Evolutionary conservation across 1,140 invertebrate genomes (phyloP).

Genomic region (Aphis craccivora): DNA sequence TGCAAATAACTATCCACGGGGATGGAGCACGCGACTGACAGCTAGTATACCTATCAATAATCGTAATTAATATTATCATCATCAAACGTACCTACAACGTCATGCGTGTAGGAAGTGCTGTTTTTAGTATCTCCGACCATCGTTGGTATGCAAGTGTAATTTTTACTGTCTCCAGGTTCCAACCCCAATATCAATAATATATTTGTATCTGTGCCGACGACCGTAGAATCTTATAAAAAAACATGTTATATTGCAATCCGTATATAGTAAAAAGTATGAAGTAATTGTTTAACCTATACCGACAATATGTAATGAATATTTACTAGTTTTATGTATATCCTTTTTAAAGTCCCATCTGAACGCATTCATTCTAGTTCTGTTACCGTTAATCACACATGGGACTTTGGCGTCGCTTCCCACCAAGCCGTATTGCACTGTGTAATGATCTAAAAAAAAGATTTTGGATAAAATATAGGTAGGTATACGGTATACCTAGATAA

Average conservation of each 20-base stretch:
- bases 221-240: neutral
- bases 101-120: neutral
- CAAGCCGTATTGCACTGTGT: neutral
- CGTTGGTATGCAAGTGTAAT: slow-evolving; percentile 12
- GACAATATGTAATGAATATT: too few relatives aligned
- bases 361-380: too few relatives aligned
- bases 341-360: neutral
- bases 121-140: neutral
- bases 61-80: too few relatives aligned
- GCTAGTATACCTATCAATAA: too few relatives aligned
- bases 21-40: too few relatives aligned
- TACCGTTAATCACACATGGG: neutral
- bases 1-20: too few relatives aligned
- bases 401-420: neutral
- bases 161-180: neutral
- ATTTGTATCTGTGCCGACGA: neutral
- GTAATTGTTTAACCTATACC: neutral
- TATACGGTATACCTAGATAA: too few relatives aligned
- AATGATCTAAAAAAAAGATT: neutral
- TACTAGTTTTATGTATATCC: neutral
- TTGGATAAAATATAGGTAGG: neutral
- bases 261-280: too few relatives aligned
- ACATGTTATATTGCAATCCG: neutral
- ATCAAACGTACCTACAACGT: neutral
- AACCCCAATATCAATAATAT: neutral